These are phyloP conservation scores for Propithecus coquereli DNA, from an alignment of 2,113 vertebrate species.

Conservation along the genomic window DNA sequence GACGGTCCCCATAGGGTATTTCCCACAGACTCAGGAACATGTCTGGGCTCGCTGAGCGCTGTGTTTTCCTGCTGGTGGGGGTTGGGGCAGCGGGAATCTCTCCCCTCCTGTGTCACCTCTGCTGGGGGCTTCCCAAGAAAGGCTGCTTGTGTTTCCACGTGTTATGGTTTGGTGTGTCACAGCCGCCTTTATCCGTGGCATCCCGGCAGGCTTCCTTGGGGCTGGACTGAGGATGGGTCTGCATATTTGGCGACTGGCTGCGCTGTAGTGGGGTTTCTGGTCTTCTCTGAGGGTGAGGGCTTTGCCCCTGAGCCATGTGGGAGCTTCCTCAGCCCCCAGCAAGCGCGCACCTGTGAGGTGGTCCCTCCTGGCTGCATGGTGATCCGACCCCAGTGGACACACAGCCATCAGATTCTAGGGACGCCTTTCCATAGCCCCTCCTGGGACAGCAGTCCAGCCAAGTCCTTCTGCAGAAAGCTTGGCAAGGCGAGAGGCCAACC, in stretches of 20 bases:
- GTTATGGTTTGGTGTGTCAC: background rate
- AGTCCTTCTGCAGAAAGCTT: background rate
- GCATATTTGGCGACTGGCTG: accelerated
- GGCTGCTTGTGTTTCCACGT: background rate
- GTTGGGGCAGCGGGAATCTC: background rate
- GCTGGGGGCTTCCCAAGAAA: background rate
- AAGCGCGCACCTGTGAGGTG: background rate
- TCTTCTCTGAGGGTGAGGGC: background rate
- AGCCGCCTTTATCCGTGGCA: background rate
- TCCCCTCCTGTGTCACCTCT: background rate
- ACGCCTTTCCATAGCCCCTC: too few species aligned
- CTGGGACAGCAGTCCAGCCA: background rate
- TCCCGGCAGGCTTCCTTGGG: background rate
- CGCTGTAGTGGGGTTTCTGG: background rate
- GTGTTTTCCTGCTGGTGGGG: background rate
- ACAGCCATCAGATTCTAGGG: background rate
- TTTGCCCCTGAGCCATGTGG: background rate
- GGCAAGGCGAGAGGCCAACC: too few species aligned
- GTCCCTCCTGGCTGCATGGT: background rate
- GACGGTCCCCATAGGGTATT: background rate
- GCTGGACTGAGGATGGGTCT: background rate
- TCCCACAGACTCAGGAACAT: accelerated
- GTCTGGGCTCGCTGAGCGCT: accelerated
- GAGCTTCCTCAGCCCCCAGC: background rate
- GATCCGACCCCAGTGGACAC: too few species aligned